Conservation (phyloP, 2,797 vertebrate genomes). For the Coregonus sp. region DNA sequence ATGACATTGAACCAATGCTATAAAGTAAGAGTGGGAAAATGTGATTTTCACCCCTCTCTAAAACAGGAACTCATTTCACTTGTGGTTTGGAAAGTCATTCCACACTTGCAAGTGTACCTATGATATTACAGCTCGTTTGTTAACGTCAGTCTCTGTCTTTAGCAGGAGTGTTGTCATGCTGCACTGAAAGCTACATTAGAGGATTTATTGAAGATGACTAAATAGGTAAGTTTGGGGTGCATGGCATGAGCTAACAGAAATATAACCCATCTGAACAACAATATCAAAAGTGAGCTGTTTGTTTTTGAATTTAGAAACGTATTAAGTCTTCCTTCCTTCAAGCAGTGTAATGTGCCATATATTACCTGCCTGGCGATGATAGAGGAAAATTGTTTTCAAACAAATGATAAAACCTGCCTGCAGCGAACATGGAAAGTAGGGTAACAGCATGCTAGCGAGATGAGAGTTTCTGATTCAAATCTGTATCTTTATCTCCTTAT, state of each 20-base stretch:
- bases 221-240: constrained; percentile 51
- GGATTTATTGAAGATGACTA: constrained; percentile 42
- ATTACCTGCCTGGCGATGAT: constrained; percentile 51
- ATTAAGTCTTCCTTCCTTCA: constrained; percentile 59
- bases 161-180: constrained; percentile 57
- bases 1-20: constrained; percentile 78
- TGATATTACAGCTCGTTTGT: constrained; percentile 60
- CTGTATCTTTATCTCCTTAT: constrained; percentile 36
- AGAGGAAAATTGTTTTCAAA: constrained; percentile 56
- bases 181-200: constrained; percentile 27
- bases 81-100: constrained; percentile 66
- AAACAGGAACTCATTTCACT: constrained; percentile 70
- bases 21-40: constrained; percentile 65
- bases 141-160: constrained; percentile 63
- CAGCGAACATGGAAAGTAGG: constrained; percentile 45
- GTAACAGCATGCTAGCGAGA: constrained; percentile 40
- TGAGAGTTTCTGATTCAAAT: constrained; percentile 54
- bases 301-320: constrained; percentile 62
- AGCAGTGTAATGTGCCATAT: constrained; percentile 57
- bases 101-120: constrained; percentile 54
- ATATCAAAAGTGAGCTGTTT: constrained; percentile 60
- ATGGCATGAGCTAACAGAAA: constrained; percentile 32
- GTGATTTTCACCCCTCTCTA: constrained; percentile 72
- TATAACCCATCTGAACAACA: constrained; percentile 31
- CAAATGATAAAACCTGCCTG: constrained; percentile 59